Percentiles rank a stretch among this genome's conserved stretches.
Evolutionary conservation across 2,888 invertebrate species (phyloP).

Genomic region (Brachynemurus nebulosus): DNA sequence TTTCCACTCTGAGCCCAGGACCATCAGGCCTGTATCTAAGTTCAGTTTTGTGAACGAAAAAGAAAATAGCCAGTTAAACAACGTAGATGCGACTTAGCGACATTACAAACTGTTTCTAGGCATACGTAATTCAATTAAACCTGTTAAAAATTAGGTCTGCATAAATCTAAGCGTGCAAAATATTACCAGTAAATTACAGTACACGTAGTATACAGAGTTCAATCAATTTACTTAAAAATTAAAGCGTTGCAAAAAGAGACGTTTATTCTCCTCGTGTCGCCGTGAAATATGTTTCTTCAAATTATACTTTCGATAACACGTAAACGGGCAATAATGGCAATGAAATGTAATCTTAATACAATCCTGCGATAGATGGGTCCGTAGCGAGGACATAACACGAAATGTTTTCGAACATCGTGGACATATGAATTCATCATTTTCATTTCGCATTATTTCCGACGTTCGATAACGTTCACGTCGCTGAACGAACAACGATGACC

Average conservation of each 20-base stretch:
- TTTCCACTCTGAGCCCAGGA: too few relatives aligned
- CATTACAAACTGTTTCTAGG: too few relatives aligned
- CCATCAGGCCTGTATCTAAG: too few relatives aligned
- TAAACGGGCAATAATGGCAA: neutral
- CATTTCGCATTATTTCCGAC: neutral
- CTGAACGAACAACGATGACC: neutral
- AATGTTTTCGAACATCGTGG: neutral
- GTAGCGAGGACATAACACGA: constrained; percentile 1
- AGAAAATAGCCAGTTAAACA: too few relatives aligned
- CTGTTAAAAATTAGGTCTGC: too few relatives aligned
- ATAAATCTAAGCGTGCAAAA: too few relatives aligned
- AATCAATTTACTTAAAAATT: too few relatives aligned
- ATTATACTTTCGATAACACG: neutral
- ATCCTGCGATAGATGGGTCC: neutral
- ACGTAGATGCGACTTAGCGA: too few relatives aligned
- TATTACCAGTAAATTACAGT: too few relatives aligned
- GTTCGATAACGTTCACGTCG: neutral
- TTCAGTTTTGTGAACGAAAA: too few relatives aligned
- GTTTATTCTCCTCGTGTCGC: constrained; percentile 3
- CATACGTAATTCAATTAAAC: too few relatives aligned
- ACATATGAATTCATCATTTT: constrained; percentile 1
- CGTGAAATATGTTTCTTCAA: neutral
- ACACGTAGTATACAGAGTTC: too few relatives aligned
- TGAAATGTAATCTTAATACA: constrained; percentile 1
- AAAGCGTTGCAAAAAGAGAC: neutral